Evolutionary conservation across 2,888 invertebrate species (phyloP), one percentile per base, ranked within the genome.

Genomic region (Gastrophysa polygoni): DNA sequence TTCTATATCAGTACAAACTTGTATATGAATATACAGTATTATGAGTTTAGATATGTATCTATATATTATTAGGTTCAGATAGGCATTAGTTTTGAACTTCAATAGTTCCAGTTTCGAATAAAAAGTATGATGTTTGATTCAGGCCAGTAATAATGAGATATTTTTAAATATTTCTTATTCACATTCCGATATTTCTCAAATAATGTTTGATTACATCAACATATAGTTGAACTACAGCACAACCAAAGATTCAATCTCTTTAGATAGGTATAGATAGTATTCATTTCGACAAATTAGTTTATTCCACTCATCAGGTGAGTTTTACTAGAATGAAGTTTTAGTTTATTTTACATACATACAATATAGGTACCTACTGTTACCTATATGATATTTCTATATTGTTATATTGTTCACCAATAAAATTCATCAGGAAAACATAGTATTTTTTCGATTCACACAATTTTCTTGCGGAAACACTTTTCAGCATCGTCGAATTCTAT

Each of bases 171-270:
- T 11, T 11, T 32, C 11, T 32, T 32, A 32, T 32, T 32, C 3
- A 5, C 2, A 32, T 5, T 32, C 11, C 11, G 32, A 32, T 11
- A 2, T 32, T 5, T 32, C 11, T n/a, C n/a, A n/a, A n/a, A 32
- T 32, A 2, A 10, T 2, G 11, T 10, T 32, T 32, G 7, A 8
- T 32, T 2, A 11, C 2, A 11, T 32, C 5, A 21, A 50, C 11
- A 50, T 50, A n/a, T 32, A 52, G 7, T 32, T 20, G 18, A 20
- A 16, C 20, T 38, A 54, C 54, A 54, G 54, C 54, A 54, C 43
- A 54, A 54, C 54, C 54, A 54, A 54, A 54, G 54, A 43, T 34
- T 51, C 14, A 38, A 4, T n/a, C n/a, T 38, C 14, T 38, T 11
- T 14, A 14, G 24, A 24, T 7, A 5, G 4, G 14, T 38, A 32